Base-by-base conservation (phyloP, 1,140 invertebrate genomes). In the Harpegnathos saltator region DNA sequence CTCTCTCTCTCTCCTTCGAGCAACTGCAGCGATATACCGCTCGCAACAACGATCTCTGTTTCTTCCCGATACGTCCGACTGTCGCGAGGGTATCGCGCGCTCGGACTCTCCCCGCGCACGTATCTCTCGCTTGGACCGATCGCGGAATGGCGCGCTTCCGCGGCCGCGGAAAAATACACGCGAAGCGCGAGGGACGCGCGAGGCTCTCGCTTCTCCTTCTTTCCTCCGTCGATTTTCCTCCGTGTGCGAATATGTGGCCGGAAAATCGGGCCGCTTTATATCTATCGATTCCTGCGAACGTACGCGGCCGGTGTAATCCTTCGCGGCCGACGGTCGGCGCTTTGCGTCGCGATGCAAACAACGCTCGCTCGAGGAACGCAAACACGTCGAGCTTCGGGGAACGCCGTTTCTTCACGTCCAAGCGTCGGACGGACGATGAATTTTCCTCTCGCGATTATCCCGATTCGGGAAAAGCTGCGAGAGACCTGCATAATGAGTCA, bases 271-370 rank as follows among this genome's bases (percentile, higher is more conserved):
- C 33, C 24, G 56, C 38, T 63, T n/a, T 63, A 29, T 52, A 38
- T 77, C 74, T 77, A 77, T 77, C 62, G 74, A 77, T 77, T 77
- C 73, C 73, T 50, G 11, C 24, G 24, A 24, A 4, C 22, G 74
- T 73, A 75, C 38, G 73, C 66, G 48, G 50, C 59, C 38, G 26
- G 3, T 48, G 17, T 33, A 22, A n/a, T 48, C 44, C 14, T 66
- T 66, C 19, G 38, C 38, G 19, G 19, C 59, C 73, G 73, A 52
- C 44, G 59, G 19, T 52, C 44, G 59, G 59, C 12, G 54, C 17
- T 14, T 19, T 44, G 17, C 65, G 19, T 52, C 48, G 44, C 54
- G 52, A 71, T 22, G 71, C 56, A 44, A 59, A 59, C 56, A 22
- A 58, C 56, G 56, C 22, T n/a, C 56, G 56, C 22, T n/a, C 22